Evolutionary conservation across 2,113 vertebrate genomes (phyloP), one percentile per base, ranked within the genome.

Genomic region (Chloropsis hardwickii): DNA sequence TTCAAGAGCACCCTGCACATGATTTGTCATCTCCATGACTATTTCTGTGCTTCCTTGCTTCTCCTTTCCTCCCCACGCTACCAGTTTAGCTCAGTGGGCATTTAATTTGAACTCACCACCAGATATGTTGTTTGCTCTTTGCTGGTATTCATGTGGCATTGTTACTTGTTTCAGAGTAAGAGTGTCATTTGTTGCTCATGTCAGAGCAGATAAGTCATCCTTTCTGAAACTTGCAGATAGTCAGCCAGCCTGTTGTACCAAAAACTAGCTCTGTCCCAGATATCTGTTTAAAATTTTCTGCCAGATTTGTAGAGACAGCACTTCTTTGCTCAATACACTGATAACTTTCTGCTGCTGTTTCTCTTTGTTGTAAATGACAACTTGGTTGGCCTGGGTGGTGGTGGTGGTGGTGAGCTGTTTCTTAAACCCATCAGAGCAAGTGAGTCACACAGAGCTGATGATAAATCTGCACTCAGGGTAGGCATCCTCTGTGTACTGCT

Each of bases 261-360:
- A 73, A 69, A 82, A 66, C 42, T 31, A 86, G 39, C 50, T 51
- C 31, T 62, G 50, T 58, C 37, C 29, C 45, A 73, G n/a, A 37
- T 73, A 84, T 11, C 70, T 77, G 5, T 39, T 88, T 16, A 73
- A 93, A 44, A 66, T 88, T 61, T 80, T 86, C 65, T 71, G 37
- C n/a, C 54, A 77, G 12, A 58, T 45, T 11, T 35, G 4, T 24
- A 65, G 29, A 69, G 64, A 44, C 31, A 91, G 64, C 28, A 37
- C 3, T 48, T 67, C 25, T 35, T 29, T 88, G 51, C 45, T 81
- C 57, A 51, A 37, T 13, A 60, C 9, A 37, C 25, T 39, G 37
- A 9, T 62, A 60, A 33, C 10, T 47, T 77, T 40, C 79, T 84
- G 25, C 48, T 57, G 10, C 40, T 71, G 23, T 64, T 84, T 83